Evolutionary conservation across 2,888 invertebrate species (phyloP), one percentile per base, ranked within the genome.

Genomic region (Brachycybe producta): DNA sequence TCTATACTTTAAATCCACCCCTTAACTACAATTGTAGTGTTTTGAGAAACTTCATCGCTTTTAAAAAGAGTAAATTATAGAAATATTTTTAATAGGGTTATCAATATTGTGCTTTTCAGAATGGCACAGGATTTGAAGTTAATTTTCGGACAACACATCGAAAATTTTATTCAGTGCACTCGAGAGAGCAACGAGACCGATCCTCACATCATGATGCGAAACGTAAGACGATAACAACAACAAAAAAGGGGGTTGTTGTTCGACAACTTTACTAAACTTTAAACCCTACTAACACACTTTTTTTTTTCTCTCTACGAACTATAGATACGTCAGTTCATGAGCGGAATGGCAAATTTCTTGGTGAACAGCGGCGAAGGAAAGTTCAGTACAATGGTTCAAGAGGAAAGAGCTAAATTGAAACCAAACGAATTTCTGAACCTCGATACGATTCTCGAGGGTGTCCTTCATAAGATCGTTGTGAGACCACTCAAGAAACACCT

Each of bases 311-410:
- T 2, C 23, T n/a, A 34, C 41, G 21, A n/a, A n/a, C 30, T 36
- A 39, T 45, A 69, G 67, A 65, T 92, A 74, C 77, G 94, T 1
- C 92, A 94, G 67, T 97, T 95, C 65, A 92, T 95, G 87, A 92
- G 87, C 15, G 95, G 94, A 50, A 94, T 97, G 82, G 95, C 95
- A 68, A 97, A 97, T 68, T 97, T 94, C 68, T 73, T 95, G 53
- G 86, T 94, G 28, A 92, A 92, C 62, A 90, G 92, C 61, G 94
- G 94, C 17, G 94, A 95, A 65, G 80, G 84, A 54, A 86, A 86
- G 59, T 85, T 95, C 64, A 87, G 88, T 64, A 82, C 81, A 59
- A 82, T 92, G 65, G 87, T 95, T 40, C 87, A 91, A 66, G 77
- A 80, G 60, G 87, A 88, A 65, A 73, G 86, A 56, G 74, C 77